A percentile compares a stretch with the other conserved stretches of the same genome.
Evolutionary conservation across 1,140 invertebrate species (phyloP).

Genomic region (Ditylenchus dipsaci): DNA sequence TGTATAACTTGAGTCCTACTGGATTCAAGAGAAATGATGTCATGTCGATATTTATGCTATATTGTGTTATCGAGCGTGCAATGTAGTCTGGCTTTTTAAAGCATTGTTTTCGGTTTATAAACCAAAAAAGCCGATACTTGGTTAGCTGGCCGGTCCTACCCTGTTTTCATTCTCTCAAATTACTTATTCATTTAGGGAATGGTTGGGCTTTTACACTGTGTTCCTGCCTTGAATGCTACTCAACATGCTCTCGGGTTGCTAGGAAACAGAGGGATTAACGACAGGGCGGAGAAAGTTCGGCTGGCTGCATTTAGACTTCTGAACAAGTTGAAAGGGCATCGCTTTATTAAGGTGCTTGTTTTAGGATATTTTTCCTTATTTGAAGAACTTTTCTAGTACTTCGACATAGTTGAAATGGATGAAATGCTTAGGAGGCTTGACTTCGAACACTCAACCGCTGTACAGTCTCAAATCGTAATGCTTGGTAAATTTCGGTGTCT

Average conservation of each 20-base stretch:
- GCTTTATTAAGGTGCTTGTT: conserved; percentile 16
- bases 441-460: conserved; percentile 21
- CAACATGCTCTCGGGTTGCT: conserved; percentile 22
- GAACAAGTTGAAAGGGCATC: conserved; percentile 26
- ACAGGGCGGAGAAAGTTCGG: conserved; percentile 19
- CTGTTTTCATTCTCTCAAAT: neutral
- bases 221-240: conserved; percentile 17
- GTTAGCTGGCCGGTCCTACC: too few species aligned
- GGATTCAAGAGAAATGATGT: too few species aligned
- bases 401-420: conserved; percentile 12
- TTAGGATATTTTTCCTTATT: neutral
- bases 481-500: neutral
- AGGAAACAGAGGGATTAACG: conserved; percentile 19
- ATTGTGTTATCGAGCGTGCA: too few species aligned
- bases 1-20: too few species aligned
- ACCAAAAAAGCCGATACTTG: too few species aligned
- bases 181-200: neutral
- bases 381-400: conserved; percentile 12
- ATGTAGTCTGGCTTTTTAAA: too few species aligned
- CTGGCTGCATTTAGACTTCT: conserved; percentile 24
- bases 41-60: too few species aligned
- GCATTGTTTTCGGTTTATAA: too few species aligned
- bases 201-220: conserved; percentile 9
- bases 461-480: conserved; percentile 24
- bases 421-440: conserved; percentile 15